These are phyloP conservation scores for Dicycla oo DNA, from an alignment of 2,888 invertebrate genomes.

Conservation along the genomic window DNA sequence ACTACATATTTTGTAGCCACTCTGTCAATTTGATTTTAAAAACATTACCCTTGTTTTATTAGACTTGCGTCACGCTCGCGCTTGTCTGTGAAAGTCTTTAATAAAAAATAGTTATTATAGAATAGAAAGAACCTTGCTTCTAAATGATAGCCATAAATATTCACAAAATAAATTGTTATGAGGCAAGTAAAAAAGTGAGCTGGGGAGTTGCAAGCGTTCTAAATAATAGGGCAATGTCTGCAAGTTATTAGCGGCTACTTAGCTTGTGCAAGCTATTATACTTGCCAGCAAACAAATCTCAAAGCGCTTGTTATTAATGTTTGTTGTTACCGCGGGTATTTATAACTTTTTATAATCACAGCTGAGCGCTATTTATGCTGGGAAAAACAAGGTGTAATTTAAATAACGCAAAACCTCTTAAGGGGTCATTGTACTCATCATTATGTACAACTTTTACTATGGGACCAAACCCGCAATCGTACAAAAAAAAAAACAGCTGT, in stretches of 20 bases:
- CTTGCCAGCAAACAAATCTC: constrained; percentile 38
- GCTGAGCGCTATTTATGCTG: constrained; percentile 13
- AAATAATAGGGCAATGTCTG: constrained; percentile 45
- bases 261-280: constrained; percentile 31
- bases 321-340: constrained; percentile 10
- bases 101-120: not conserved
- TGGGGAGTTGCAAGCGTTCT: constrained; percentile 19
- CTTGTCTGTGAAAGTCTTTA: too few relatives aligned
- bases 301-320: constrained; percentile 22
- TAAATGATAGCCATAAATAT: constrained; percentile 35
- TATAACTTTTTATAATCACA: constrained; percentile 16
- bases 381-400: too few relatives aligned
- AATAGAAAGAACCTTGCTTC: not conserved
- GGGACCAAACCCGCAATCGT: too few relatives aligned
- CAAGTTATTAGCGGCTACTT: constrained; percentile 44
- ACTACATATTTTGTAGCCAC: too few relatives aligned
- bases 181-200: constrained; percentile 29
- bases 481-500: too few relatives aligned
- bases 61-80: too few relatives aligned
- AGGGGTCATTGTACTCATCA: too few relatives aligned
- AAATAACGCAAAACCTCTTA: too few relatives aligned
- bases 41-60: too few relatives aligned
- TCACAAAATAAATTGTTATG: constrained; percentile 41
- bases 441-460: too few relatives aligned
- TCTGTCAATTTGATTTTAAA: too few relatives aligned